Evolutionary conservation across 1,140 invertebrate genomes (phyloP), one percentile per base, ranked within the genome.

Genomic region (Monomorium pharaonis): DNA sequence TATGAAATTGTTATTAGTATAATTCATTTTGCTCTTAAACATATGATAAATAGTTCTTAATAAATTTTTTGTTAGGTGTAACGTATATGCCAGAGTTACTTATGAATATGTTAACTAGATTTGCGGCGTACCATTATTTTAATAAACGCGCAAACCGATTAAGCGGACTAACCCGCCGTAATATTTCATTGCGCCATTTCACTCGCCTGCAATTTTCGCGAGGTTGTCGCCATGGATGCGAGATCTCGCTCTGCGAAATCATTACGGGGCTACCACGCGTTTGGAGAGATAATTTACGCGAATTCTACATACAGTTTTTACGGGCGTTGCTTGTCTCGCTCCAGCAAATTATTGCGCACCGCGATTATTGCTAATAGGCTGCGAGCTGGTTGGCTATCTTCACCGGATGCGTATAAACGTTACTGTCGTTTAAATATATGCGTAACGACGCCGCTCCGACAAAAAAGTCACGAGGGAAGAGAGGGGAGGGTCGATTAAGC

Each of bases 281-380:
- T 42, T 42, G 37, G 24, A 54, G 30, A 54, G 18, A 16, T 24
- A 70, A 81, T 81, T 81, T 81, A 72, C 37, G 63, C 44, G 49
- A 54, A 56, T 80, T 69, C 33, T 54, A n/a, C 62, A 24, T n/a
- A 18, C 62, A 16, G 33, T 33, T 78, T 67, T 24, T 27, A 27
- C 77, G 33, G 3, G 49, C 12, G 18, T 56, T 21, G 65, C 78
- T 44, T 58, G 65, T 56, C n/a, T n/a, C 78, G 49, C 24, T 37
- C 49, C 49, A 18, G 65, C 24, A 30, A 58, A 58, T 70, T 56
- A 80, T 70, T 70, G 42, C 24, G 47, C 65, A 16, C 33, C 12
- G 49, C 78, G 65, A 81, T 70, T 81, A 81, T 81, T 51, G 33
- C 24, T 78, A 78, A 78, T 78, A 24, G n/a, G n/a, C 44, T 10